phyloP scores from a whole-genome alignment of 2,113 vertebrate species.

The Pollachius pollachius region DNA sequence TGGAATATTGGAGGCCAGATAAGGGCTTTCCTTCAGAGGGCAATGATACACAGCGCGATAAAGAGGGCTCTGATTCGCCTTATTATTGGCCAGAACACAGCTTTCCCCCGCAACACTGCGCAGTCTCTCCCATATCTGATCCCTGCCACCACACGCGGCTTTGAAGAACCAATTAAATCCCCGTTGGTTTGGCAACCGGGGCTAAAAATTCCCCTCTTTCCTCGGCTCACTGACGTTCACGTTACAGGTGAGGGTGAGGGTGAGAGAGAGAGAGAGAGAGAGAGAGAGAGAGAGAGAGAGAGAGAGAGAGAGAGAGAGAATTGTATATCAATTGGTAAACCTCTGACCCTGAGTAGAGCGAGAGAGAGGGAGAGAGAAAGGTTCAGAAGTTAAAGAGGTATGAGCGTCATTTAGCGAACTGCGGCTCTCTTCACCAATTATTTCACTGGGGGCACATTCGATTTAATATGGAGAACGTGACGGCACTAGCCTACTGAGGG shows the following conservation, averaged over 20 bases:
- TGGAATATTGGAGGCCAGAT: conserved; percentile 27
- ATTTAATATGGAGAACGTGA: conserved; percentile 32
- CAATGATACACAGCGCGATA: conserved; percentile 31
- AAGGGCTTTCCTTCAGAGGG: conserved; percentile 18
- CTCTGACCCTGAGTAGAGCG: not conserved
- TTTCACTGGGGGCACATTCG: conserved; percentile 52
- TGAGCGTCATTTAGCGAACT: too few relatives aligned
- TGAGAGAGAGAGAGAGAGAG: conserved; percentile 21
- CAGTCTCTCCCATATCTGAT: conserved; percentile 16
- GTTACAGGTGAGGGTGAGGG: not conserved
- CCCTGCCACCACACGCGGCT: conserved; percentile 25
- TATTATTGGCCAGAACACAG: conserved; percentile 21
- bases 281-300: conserved; percentile 9
- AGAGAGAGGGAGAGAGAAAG: conserved; percentile 21
- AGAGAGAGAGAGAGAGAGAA: conserved; percentile 1
- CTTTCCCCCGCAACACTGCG: conserved; percentile 11
- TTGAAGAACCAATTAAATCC: conserved; percentile 54
- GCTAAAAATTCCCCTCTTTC: conserved; percentile 30
- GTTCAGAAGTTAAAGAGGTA: not conserved
- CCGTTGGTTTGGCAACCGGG: conserved; percentile 37
- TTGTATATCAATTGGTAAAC: too few relatives aligned
- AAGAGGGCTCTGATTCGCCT: conserved; percentile 24
- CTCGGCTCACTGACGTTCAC: conserved; percentile 33
- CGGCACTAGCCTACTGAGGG: conserved; percentile 29
- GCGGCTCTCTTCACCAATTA: conserved; percentile 61